These are phyloP conservation scores for Caretta caretta DNA, from an alignment of 2,113 vertebrate genomes.

Conservation along the genomic window DNA sequence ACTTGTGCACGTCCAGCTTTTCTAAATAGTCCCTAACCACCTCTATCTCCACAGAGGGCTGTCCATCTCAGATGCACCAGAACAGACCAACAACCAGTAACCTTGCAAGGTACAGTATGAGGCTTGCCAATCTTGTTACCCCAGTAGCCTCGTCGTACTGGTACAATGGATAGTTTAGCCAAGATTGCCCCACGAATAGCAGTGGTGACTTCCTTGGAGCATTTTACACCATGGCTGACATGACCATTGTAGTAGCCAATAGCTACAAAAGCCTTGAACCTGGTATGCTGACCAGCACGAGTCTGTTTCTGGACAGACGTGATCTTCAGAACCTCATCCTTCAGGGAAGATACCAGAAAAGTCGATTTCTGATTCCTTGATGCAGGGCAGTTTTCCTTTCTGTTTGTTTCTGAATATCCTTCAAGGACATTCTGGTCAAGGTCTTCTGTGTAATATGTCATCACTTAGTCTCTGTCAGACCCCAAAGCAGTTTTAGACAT, in stretches of 20 bases:
- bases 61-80: conserved; percentile 97
- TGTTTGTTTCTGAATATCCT: background rate
- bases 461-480: background rate
- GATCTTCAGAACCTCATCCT: conserved; percentile 98
- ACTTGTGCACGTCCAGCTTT: no score
- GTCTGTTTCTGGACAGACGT: conserved; percentile 99
- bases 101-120: conserved; percentile 98
- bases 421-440: conserved; percentile 42
- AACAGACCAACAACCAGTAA: conserved; percentile 96
- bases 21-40: no score
- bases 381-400: background rate
- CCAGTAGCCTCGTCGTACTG: conserved; percentile 96
- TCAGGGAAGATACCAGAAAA: conserved; percentile 95
- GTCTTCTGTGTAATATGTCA: conserved; percentile 23
- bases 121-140: conserved; percentile 99
- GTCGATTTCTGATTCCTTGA: conserved; percentile 79
- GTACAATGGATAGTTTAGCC: conserved; percentile 96
- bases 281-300: conserved; percentile 95
- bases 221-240: conserved; percentile 95
- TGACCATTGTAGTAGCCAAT: conserved; percentile 99
- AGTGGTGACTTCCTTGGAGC: conserved; percentile 97
- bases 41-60: no score
- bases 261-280: conserved; percentile 99
- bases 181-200: conserved; percentile 98
- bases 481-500: background rate